Conservation (phyloP, 2,888 invertebrate genomes). For the Amphipoea oculea region DNA sequence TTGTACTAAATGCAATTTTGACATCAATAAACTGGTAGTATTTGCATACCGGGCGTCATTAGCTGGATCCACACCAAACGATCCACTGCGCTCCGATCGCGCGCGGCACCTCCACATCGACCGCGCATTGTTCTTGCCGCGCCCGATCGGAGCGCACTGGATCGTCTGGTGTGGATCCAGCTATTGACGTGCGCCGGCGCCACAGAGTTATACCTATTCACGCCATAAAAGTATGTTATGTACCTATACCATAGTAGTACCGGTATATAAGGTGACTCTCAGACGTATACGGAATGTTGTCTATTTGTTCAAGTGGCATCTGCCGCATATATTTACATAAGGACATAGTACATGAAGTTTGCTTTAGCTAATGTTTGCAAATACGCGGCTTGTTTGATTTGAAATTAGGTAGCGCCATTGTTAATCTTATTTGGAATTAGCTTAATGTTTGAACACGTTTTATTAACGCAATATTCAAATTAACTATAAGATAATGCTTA, state of each 20-base stretch:
- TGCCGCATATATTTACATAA: constrained; percentile 73
- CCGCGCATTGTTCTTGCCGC: too few relatives aligned
- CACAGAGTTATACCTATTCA: constrained; percentile 53
- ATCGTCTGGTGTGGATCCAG: too few relatives aligned
- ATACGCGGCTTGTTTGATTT: constrained; percentile 60
- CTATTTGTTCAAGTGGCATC: constrained; percentile 78
- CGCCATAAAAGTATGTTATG: constrained; percentile 44
- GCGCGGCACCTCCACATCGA: too few relatives aligned
- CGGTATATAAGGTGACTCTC: constrained; percentile 36
- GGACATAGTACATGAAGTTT: constrained; percentile 58
- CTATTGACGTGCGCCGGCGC: constrained; percentile 71
- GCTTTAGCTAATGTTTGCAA: constrained; percentile 62
- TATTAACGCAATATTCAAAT: constrained; percentile 37
- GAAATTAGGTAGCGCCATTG: constrained; percentile 63
- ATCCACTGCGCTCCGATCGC: too few relatives aligned
- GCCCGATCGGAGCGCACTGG: too few relatives aligned
- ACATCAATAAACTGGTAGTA: constrained; percentile 73
- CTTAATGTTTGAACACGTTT: constrained; percentile 44
- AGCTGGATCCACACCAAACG: too few relatives aligned
- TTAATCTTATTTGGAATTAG: constrained; percentile 60
- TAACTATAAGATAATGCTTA: constrained; percentile 17
- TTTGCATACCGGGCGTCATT: constrained; percentile 79
- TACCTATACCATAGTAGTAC: constrained; percentile 41
- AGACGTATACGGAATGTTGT: constrained; percentile 68
- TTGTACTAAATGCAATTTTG: constrained; percentile 66